phyloP scores from a whole-genome alignment of 2,797 vertebrate species.

The Pelobates cultripes region DNA sequence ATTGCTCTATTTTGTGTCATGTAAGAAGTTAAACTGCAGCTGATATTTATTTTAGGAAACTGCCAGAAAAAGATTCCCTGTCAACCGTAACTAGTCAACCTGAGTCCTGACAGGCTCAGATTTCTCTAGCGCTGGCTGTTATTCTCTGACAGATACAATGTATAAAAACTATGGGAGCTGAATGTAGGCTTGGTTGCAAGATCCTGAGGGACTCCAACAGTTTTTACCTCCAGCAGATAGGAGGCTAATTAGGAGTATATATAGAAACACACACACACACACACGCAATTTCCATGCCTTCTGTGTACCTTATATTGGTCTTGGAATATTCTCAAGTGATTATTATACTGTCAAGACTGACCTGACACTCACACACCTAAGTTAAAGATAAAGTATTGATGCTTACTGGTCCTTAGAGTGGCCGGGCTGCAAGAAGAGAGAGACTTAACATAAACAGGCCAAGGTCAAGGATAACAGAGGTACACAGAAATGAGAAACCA shows the following conservation, averaged over 20 bases:
- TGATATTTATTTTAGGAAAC: slow-evolving; percentile 43
- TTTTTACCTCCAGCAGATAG: slow-evolving; percentile 49
- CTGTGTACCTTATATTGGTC: slow-evolving; percentile 19
- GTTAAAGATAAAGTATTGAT: too few relatives aligned
- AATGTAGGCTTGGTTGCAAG: slow-evolving; percentile 41
- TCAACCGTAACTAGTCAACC: slow-evolving; percentile 34
- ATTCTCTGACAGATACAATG: slow-evolving; percentile 43
- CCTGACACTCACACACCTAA: too few relatives aligned
- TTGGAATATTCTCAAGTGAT: slow-evolving; percentile 38
- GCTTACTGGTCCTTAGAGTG: too few relatives aligned
- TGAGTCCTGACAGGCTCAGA: slow-evolving; percentile 37
- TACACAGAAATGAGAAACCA: too few relatives aligned
- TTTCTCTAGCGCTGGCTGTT: slow-evolving; percentile 16
- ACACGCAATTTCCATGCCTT: slow-evolving; percentile 42
- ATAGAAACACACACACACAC: slow-evolving; percentile 24
- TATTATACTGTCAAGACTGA: background rate
- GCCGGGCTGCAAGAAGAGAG: too few relatives aligned
- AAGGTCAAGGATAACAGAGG: too few relatives aligned
- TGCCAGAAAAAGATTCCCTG: slow-evolving; percentile 25
- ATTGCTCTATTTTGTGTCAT: slow-evolving; percentile 3
- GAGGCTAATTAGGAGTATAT: slow-evolving; percentile 54
- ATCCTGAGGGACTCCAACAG: slow-evolving; percentile 49
- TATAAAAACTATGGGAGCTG: slow-evolving; percentile 31
- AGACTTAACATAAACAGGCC: too few relatives aligned
- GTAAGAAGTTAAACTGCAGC: slow-evolving; percentile 13